Evolutionary conservation across 2,888 invertebrate species (phyloP).

Genomic region (Dolichomitus sp.): DNA sequence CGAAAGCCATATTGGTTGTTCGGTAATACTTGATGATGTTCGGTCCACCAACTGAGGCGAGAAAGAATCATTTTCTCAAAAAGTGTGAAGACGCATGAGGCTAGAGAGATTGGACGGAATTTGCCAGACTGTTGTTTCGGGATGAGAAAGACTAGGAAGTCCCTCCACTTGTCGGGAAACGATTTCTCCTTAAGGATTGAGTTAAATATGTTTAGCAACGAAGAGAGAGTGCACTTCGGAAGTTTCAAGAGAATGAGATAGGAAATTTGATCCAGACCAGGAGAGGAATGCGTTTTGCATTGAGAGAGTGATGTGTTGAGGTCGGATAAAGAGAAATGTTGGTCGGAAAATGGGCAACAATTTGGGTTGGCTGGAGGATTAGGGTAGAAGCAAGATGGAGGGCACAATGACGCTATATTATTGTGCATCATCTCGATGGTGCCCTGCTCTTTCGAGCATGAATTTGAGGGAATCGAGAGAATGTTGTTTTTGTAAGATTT

Average conservation of each 20-base stretch:
- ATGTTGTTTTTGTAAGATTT: conserved; percentile 18
- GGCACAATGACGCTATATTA: neutral
- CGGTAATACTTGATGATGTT: conserved; percentile 16
- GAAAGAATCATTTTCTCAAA: conserved; percentile 8
- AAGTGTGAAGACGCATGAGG: conserved; percentile 19
- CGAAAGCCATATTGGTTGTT: conserved; percentile 44
- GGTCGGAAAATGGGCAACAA: too few species aligned
- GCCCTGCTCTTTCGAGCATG: neutral
- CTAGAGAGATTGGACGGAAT: conserved; percentile 35
- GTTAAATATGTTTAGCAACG: conserved; percentile 10
- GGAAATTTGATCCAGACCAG: neutral
- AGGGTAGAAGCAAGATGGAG: neutral
- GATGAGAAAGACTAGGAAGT: conserved; percentile 26
- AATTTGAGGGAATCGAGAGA: neutral
- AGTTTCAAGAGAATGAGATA: neutral
- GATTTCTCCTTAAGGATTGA: neutral
- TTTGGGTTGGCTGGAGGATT: neutral
- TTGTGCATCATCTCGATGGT: neutral
- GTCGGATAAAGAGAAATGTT: neutral
- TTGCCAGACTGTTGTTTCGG: conserved; percentile 2
- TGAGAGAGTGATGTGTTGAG: neutral
- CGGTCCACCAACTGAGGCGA: conserved; percentile 37
- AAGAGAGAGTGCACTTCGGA: neutral
- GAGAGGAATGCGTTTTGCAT: neutral
- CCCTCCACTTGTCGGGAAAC: conserved; percentile 26